phyloP scores from a whole-genome alignment of 1,140 invertebrate species.

The Brachionus plicatilis region DNA sequence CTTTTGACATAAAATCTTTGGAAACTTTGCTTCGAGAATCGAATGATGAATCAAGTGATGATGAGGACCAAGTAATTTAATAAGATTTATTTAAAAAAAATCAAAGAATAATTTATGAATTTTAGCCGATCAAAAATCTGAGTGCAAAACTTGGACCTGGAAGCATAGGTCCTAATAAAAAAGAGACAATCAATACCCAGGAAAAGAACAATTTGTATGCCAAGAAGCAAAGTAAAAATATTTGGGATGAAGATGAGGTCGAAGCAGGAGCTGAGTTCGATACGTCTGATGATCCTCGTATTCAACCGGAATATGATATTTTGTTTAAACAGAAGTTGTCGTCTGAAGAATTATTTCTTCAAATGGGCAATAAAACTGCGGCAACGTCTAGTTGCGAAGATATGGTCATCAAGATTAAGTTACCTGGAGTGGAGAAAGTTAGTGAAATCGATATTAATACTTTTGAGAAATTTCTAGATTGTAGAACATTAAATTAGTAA shows the following conservation, averaged over 20 bases:
- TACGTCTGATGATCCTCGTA: slow-evolving; percentile 62
- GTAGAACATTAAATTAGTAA: slow-evolving; percentile 62
- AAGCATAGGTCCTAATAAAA: slow-evolving; percentile 26
- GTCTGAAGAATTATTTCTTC: slow-evolving; percentile 76
- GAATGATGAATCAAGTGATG: slow-evolving; percentile 7
- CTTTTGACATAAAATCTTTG: slow-evolving; percentile 12
- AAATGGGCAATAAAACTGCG: slow-evolving; percentile 76
- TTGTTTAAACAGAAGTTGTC: slow-evolving; percentile 75
- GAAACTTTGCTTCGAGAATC: background rate
- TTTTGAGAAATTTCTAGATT: slow-evolving; percentile 64
- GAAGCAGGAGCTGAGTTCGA: slow-evolving; percentile 53
- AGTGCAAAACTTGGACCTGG: slow-evolving; percentile 24
- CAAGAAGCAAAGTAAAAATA: slow-evolving; percentile 52
- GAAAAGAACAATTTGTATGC: background rate
- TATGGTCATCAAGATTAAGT: slow-evolving; percentile 67
- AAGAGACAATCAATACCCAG: background rate
- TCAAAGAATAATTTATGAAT: background rate
- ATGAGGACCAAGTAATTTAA: slow-evolving; percentile 2
- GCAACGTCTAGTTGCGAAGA: slow-evolving; percentile 76
- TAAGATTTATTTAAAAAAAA: background rate
- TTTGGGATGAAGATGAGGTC: slow-evolving; percentile 61
- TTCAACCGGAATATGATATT: slow-evolving; percentile 71
- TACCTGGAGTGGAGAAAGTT: slow-evolving; percentile 65
- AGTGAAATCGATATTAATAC: slow-evolving; percentile 67
- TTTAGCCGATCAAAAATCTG: slow-evolving; percentile 28